Evolutionary conservation across 2,113 vertebrate species (phyloP).

Genomic region (Mellivora capensis): DNA sequence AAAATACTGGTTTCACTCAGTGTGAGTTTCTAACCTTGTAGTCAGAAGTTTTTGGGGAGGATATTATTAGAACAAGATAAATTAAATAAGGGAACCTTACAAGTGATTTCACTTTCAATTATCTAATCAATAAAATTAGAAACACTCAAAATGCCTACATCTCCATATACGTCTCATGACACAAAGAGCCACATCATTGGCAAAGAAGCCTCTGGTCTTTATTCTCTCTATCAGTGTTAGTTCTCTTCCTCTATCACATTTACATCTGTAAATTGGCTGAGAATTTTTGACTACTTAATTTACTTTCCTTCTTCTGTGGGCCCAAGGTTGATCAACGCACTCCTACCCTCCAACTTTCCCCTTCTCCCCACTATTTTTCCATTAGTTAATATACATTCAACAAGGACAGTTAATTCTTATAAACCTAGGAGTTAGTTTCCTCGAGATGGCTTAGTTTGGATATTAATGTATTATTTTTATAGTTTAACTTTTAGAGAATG

Average conservation of each 20-base stretch:
- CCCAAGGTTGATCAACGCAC: neutral
- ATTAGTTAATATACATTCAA: neutral
- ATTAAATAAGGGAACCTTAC: neutral
- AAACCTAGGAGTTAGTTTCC: neutral
- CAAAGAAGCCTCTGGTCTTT: neutral
- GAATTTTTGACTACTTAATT: neutral
- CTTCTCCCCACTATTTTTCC: neutral
- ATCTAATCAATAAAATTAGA: neutral
- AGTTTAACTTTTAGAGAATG: neutral
- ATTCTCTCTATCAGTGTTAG: fast-evolving
- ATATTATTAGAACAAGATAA: neutral
- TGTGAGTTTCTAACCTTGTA: neutral
- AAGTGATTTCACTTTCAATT: neutral
- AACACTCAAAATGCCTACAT: neutral
- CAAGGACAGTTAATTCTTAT: neutral
- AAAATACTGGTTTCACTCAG: neutral
- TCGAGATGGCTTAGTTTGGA: neutral
- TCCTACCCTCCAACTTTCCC: neutral
- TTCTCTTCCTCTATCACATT: neutral
- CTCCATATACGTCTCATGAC: fast-evolving
- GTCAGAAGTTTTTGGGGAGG: neutral
- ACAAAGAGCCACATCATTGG: fast-evolving
- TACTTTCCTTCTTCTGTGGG: neutral
- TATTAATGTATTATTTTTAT: neutral
- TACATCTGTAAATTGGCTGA: neutral